These are phyloP conservation scores for Arizona elegans DNA, from an alignment of 2,113 vertebrate species.

Conservation along the genomic window DNA sequence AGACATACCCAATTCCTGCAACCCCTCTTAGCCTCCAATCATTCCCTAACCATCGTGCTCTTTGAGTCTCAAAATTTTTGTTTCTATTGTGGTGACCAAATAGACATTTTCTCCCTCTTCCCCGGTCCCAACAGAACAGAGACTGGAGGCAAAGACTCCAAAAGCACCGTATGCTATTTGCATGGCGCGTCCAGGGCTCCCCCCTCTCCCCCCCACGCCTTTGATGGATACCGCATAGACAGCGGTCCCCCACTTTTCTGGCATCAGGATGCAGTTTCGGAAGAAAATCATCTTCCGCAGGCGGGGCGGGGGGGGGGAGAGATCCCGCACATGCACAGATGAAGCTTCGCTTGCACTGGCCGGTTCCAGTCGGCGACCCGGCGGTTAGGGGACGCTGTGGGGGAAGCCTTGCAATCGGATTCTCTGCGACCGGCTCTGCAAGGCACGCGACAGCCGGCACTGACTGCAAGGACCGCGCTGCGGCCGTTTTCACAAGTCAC, in stretches of 20 bases:
- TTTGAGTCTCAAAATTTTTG: background rate
- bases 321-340: background rate
- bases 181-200: too few relatives aligned
- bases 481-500: too few relatives aligned
- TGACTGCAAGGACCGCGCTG: too few relatives aligned
- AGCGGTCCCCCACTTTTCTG: too few relatives aligned
- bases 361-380: background rate
- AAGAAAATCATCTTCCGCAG: background rate
- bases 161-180: accelerated
- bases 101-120: background rate
- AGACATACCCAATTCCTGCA: background rate
- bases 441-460: too few relatives aligned
- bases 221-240: too few relatives aligned
- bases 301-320: accelerated
- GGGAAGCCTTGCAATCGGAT: too few relatives aligned
- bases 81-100: background rate
- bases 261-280: too few relatives aligned
- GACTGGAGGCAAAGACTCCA: background rate
- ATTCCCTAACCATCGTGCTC: background rate
- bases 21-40: background rate
- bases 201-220: too few relatives aligned
- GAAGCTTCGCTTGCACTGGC: background rate
- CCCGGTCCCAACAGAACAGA: background rate
- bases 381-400: too few relatives aligned
- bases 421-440: too few relatives aligned